Base-by-base conservation (phyloP, 2,888 invertebrate genomes). In the Drosophila greeni region DNA sequence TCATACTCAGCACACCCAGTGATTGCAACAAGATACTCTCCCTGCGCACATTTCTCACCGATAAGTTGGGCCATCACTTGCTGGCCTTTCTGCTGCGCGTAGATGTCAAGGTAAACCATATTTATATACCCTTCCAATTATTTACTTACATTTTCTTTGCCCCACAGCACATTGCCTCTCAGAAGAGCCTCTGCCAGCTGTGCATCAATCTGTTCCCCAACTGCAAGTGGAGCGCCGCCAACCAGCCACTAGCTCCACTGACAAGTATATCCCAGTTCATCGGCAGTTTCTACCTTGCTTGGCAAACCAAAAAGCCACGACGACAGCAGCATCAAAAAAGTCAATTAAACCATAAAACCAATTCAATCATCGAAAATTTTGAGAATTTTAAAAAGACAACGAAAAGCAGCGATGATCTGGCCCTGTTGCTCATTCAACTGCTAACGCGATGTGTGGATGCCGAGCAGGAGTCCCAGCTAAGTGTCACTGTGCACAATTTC, bases 131-230 rank as follows among this genome's bases (percentile, higher is more conserved):
- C 3, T 9, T 5, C 5, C 7, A 33, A 6, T 23, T 20, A 33
- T 45, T 58, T 8, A 20, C 12, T 20, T 14, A 2, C 14, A 3
- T 14, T 4, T 42, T 26, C 16, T 14, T 26, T 11, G 7, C n/a
- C 64, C 5, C 20, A 11, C 72, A 89, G 89, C 81, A 87, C 40
- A 85, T 89, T 60, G 86, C 87, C 29, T 88, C 88, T 4, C 86
- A 86, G 73, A 84, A 82, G 67, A 85, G 87, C 72, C 78, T 87
- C 40, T 82, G 85, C 64, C 84, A 86, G 69, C 66, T 89, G 40
- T 86, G 89, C 68, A 86, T 88, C 18, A 88, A 88, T 72, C 72
- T 89, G 40, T 89, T 89, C 69, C 89, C 89, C 37, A 87, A 87
- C 60, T 86, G 87, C 65, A 82, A 82, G 26, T 89, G 89, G 89